These are phyloP conservation scores for Lonchura striata DNA, from an alignment of 2,113 vertebrate species.

Conservation along the genomic window DNA sequence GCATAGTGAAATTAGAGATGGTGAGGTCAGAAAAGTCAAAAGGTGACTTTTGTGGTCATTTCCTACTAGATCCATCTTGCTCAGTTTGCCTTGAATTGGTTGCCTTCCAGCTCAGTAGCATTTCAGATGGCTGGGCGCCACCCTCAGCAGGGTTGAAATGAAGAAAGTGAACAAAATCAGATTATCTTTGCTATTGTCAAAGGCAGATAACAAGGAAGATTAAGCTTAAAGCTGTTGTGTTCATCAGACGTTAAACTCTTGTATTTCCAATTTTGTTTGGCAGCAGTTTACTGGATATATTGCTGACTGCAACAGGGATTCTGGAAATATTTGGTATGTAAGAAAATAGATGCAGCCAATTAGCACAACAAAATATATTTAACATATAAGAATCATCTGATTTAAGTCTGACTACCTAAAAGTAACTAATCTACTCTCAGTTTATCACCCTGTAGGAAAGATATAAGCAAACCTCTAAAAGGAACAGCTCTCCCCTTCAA, in stretches of 20 bases:
- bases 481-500: neutral
- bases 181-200: slow-evolving; percentile 24
- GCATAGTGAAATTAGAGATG: neutral
- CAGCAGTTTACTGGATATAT: neutral
- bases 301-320: neutral
- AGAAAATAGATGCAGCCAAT: neutral
- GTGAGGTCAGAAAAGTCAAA: neutral
- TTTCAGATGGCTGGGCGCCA: neutral
- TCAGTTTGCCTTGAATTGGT: neutral
- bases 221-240: neutral
- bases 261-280: neutral
- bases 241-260: neutral
- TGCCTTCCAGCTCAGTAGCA: neutral
- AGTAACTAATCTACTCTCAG: neutral
- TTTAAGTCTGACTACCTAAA: neutral
- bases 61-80: neutral
- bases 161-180: slow-evolving; percentile 27
- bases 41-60: neutral
- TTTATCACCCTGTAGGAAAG: neutral
- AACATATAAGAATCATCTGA: neutral
- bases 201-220: neutral
- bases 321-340: neutral
- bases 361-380: neutral
- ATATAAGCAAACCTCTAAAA: fast-evolving
- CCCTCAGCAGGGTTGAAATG: neutral